Evolutionary conservation across 2,113 vertebrate species (phyloP).

Genomic region (Eupsittula cactorum): DNA sequence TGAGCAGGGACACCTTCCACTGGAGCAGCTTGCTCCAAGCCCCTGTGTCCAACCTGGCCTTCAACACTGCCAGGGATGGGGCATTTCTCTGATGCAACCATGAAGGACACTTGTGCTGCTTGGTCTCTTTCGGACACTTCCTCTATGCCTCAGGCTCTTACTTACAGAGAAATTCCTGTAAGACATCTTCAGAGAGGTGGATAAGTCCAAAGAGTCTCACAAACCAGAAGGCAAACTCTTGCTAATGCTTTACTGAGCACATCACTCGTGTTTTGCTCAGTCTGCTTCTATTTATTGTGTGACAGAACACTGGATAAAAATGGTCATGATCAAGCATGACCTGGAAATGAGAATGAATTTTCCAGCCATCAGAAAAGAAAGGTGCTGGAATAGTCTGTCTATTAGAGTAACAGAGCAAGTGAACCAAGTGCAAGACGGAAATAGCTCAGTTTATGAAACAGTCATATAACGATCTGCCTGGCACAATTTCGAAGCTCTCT

Average conservation of each 20-base stretch:
- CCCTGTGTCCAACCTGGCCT: not conserved
- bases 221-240: not conserved
- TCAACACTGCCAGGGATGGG: not conserved
- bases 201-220: not conserved
- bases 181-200: not conserved
- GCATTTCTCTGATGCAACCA: not conserved
- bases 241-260: not conserved
- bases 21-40: not conserved
- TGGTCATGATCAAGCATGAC: not conserved
- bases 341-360: not conserved
- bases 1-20: not conserved
- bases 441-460: not conserved
- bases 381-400: not conserved
- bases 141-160: accelerated
- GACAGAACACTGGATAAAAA: not conserved
- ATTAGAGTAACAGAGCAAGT: not conserved
- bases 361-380: not conserved
- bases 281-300: not conserved
- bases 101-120: not conserved
- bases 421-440: not conserved
- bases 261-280: not conserved
- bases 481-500: not conserved
- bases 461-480: not conserved
- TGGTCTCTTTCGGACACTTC: not conserved
- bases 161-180: not conserved